Percentiles rank a stretch among this genome's conserved stretches.
These are phyloP conservation scores for Heliconius hermathena DNA, from an alignment of 1,140 invertebrate species.

Conservation along the genomic window DNA sequence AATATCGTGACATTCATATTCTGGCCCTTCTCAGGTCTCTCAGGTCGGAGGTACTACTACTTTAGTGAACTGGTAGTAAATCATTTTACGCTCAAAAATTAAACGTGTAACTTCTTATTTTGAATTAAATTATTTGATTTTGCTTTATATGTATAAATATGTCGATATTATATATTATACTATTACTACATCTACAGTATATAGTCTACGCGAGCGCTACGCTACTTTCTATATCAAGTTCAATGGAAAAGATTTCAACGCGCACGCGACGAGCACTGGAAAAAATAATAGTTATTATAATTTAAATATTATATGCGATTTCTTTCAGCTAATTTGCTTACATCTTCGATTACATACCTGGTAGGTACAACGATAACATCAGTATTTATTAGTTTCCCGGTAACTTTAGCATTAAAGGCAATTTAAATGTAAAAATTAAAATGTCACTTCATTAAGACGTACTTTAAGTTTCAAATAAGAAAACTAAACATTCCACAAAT, in stretches of 20 bases:
- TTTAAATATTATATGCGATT: not conserved
- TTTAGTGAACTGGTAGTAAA: too few relatives aligned
- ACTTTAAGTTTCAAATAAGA: not conserved
- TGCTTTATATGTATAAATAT: too few relatives aligned
- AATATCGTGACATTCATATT: too few relatives aligned
- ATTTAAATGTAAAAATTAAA: not conserved
- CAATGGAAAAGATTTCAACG: constrained; percentile 40
- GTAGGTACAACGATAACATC: not conserved
- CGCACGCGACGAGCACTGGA: constrained; percentile 21
- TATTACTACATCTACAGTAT: not conserved
- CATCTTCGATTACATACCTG: not conserved
- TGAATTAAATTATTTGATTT: too few relatives aligned
- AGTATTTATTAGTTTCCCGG: not conserved
- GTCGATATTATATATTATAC: not conserved
- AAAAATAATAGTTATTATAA: not conserved
- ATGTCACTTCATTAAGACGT: not conserved
- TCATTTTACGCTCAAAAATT: too few relatives aligned
- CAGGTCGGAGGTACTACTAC: too few relatives aligned
- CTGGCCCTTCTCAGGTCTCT: too few relatives aligned
- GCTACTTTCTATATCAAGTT: not conserved
- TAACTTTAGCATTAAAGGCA: not conserved
- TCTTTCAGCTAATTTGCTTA: not conserved
- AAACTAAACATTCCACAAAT: not conserved
- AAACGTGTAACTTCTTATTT: too few relatives aligned
- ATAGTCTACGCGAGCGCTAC: not conserved